Base-by-base conservation (phyloP, 64 coral and sea anemone genomes). In the Montipora efflorescens region DNA sequence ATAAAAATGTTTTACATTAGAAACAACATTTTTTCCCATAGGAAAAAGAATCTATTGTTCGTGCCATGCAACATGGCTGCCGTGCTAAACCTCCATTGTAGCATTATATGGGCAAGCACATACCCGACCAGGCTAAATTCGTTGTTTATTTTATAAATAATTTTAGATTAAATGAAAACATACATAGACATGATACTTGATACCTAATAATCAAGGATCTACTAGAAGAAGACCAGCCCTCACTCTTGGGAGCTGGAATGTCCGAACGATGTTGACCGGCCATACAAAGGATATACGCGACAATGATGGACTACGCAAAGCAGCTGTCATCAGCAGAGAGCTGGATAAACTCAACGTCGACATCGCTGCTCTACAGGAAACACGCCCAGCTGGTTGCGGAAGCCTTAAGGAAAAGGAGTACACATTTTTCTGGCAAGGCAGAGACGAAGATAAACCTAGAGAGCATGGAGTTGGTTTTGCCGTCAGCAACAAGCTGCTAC, bases 371-470 rank as follows among this genome's bases (percentile, higher is more conserved):
- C 77, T 89, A 45, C 68, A 89, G 57, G 93, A 95, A 50, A 57
- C 94, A 2, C 83, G 85, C 36, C 90, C 92, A 13, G 50, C 90
- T 9, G 79, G 66, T 53, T 36, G 21, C 19, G 78, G 73, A 16
- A 76, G 19, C 18, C 51, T 96, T 9, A 79, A 74, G 18, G 90
- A 92, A 53, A 64, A 76, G 47, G 43, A 82, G 22, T 91, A 88
- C 66, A 88, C 94, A 5, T 89, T 92, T 46, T 88, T 95, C 51
- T 95, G 93, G 72, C 52, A 87, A 14, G 88, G 80, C 0, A 90
- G 79, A 87, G 49, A n/a, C 8, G 67, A 4, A 58, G 93, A 95
- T 7, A 36, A 95, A 53, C 7, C 55, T 47, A 76, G 93, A n/a
- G 79, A 78, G 68, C 81, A 90, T 79, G 78, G 79, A 19, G 74